Percentiles rank a stretch among this genome's conserved stretches.
Conservation (phyloP, 2,888 invertebrate species). For the Formica aserva region DNA sequence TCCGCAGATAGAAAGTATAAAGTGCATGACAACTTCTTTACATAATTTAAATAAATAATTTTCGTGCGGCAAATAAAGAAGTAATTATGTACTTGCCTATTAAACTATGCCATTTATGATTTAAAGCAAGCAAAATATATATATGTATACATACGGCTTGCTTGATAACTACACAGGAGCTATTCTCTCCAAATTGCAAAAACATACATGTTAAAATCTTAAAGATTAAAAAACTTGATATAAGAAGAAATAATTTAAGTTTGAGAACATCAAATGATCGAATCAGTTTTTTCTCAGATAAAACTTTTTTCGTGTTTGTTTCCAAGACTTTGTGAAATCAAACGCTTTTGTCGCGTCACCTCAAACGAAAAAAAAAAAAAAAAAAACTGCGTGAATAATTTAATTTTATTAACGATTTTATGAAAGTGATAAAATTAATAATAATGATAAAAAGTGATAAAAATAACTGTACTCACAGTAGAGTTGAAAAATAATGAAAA, state of each 20-base stretch:
- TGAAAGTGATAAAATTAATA: neutral
- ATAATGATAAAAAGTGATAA: neutral
- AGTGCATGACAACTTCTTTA: neutral
- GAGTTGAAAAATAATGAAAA: neutral
- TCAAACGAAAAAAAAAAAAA: neutral
- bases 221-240: neutral
- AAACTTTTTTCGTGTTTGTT: neutral
- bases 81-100: neutral
- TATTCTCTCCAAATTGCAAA: neutral
- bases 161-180: neutral
- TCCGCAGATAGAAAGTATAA: neutral
- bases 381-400: neutral
- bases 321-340: neutral
- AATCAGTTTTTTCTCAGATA: neutral
- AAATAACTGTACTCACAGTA: neutral
- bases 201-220: neutral
- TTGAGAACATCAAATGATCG: neutral
- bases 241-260: neutral
- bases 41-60: slow-evolving; percentile 22
- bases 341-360: neutral
- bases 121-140: neutral
- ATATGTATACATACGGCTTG: no score
- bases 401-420: neutral
- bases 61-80: neutral
- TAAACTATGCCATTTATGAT: neutral